Conservation (phyloP, 2,797 vertebrate species). For the Halcyon smyrnensis region DNA sequence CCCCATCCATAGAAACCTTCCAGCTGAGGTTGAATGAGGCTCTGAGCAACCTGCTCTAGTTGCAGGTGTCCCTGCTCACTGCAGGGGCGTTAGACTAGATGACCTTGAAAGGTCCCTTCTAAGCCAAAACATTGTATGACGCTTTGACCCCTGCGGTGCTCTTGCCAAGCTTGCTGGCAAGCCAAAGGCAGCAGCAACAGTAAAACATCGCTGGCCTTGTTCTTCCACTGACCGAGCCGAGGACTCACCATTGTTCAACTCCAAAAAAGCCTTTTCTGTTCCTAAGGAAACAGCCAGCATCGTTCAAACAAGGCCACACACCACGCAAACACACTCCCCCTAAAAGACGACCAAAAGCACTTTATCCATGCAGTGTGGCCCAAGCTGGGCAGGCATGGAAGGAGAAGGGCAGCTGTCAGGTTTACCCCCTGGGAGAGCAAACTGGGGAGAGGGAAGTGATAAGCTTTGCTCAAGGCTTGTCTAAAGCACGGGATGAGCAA, state of each 20-base stretch:
- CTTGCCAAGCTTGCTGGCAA: background rate
- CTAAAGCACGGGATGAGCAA: background rate
- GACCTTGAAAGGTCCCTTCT: too few species aligned
- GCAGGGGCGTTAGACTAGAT: background rate
- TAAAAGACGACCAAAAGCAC: background rate
- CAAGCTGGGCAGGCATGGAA: background rate
- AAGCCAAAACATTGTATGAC: background rate
- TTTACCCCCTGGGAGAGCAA: rapidly evolving
- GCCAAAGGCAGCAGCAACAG: rapidly evolving
- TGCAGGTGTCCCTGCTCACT: background rate
- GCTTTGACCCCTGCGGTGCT: background rate
- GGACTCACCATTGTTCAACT: background rate
- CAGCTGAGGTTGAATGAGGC: background rate
- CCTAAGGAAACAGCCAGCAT: background rate
- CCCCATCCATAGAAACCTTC: background rate
- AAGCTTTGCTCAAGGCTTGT: rapidly evolving
- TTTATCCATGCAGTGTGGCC: rapidly evolving
- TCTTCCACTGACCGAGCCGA: background rate
- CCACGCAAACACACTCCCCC: background rate
- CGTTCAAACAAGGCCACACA: background rate
- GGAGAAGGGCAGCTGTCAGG: background rate
- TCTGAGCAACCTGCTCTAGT: background rate
- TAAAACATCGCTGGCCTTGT: background rate
- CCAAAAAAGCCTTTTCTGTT: constrained; percentile 3
- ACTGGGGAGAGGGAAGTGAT: rapidly evolving